Base-by-base conservation (phyloP, 1,140 invertebrate species). In the Notospermus geniculatus region DNA sequence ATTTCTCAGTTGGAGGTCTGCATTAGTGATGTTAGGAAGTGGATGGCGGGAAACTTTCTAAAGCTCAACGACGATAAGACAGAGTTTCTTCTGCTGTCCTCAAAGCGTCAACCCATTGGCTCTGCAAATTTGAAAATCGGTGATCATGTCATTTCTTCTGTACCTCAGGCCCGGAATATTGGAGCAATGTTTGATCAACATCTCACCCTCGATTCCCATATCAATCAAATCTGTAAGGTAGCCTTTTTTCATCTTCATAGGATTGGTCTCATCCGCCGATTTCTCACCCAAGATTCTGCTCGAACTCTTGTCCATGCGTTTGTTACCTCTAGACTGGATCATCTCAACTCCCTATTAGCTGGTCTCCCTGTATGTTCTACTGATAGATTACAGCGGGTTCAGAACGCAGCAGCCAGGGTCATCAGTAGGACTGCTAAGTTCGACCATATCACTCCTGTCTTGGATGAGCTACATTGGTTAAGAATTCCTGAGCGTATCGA, bases 381-480 rank as follows among this genome's bases (percentile, higher is more conserved):
- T 50, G n/a, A 19, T 27, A 19, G n/a, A 23, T 50, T 50, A 50
- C 46, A 50, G 25, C n/a, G 46, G 25, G 46, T 50, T 50, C 46
- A 50, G 25, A 50, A 50, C 25, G 25, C n/a, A 23, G 46, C 46
- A 23, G 46, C 46, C 46, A 19, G 25, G 19, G 19, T 50, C 25
- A 27, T 50, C 19, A 50, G 19, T 50, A 27, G 46, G 9, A 50
- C 46, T 50, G 19, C 46, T 23, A 50, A 27, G n/a, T 19, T 19
- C n/a, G 46, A 50, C 46, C 46, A 50, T n/a, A 50, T 50, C n/a
- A 23, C 46, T 27, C 46, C 46, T 23, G 46, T 50, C n/a, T 50
- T 50, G n/a, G 25, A 50, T 23, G 25, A 27, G 19, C 46, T 50
- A 4, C 46, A 50, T 50, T 50, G 46, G 46, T 27, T 50, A 23